Percentiles rank a stretch among this genome's conserved stretches.
These are phyloP conservation scores for Euthynnus affinis DNA, from an alignment of 2,797 vertebrate species.

Conservation along the genomic window DNA sequence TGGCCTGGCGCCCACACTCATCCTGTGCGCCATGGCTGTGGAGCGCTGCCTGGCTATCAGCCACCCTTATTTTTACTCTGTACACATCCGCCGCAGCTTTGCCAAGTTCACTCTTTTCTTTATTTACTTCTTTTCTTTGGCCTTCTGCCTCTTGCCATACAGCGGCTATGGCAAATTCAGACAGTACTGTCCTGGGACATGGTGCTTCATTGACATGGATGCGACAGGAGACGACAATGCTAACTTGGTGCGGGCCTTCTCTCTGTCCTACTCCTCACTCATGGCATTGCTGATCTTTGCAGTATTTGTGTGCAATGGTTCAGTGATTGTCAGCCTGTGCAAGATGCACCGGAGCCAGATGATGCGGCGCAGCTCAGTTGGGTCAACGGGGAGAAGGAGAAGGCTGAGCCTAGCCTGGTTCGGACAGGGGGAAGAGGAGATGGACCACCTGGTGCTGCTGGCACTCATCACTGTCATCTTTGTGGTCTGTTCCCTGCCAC, in stretches of 20 bases:
- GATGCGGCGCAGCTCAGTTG: constrained; percentile 83
- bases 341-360: constrained; percentile 90
- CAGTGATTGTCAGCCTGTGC: constrained; percentile 90
- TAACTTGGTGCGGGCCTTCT: constrained; percentile 86
- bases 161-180: constrained; percentile 87
- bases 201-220: constrained; percentile 94
- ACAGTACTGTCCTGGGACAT: constrained; percentile 93
- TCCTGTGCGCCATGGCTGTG: constrained; percentile 92
- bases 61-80: constrained; percentile 91
- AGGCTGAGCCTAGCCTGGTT: constrained; percentile 84
- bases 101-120: constrained; percentile 85
- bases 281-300: constrained; percentile 88
- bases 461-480: constrained; percentile 91
- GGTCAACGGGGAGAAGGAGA: constrained; percentile 73
- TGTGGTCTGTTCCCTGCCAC: constrained; percentile 91
- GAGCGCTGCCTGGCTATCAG: constrained; percentile 94
- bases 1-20: constrained; percentile 89
- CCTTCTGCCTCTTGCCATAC: constrained; percentile 89
- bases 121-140: constrained; percentile 86
- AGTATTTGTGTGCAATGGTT: constrained; percentile 90
- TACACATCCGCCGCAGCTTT: constrained; percentile 84
- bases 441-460: constrained; percentile 91
- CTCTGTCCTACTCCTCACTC: constrained; percentile 89
- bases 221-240: constrained; percentile 58
- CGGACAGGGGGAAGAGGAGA: constrained; percentile 88